Base-by-base conservation (phyloP, 2,797 vertebrate genomes). In the Cossypha dichroa region DNA sequence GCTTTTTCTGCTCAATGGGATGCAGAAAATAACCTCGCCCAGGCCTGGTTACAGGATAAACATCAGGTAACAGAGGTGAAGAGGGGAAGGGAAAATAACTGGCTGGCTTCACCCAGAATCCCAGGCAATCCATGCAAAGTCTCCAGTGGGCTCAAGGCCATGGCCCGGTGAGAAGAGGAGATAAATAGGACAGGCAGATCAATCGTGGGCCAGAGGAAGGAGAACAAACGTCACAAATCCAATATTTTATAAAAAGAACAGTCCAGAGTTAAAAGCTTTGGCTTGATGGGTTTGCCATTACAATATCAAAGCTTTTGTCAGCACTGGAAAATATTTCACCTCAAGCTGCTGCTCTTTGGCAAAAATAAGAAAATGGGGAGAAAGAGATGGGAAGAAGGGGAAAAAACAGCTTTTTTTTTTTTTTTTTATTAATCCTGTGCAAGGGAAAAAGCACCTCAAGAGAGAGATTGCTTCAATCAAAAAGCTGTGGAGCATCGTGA, bases 271-370 rank as follows among this genome's bases (percentile, higher is more conserved):
- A 94, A 98, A 97, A 97, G 95, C 94, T 87, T 87, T 90, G 84
- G 33, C 78, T 92, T 70, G 70, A 90, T 9, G 36, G 84, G 36
- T 70, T 88, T 58, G 64, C 84, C 89, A 95, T 95, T 89, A 58
- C 36, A 91, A 62, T 92, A 84, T 93, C 96, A 95, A 91, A 97
- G 91, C 95, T 95, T 56, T 48, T 92, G 93, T 95, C 95, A 97
- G 95, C 88, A 16, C 75, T 63, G 41, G 95, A 96, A 94, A 94
- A 93, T 97, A 90, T 95, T 96, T 97, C 95, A 97, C 94, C 96
- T 94, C 56, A 4, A 48, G 73, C 55, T 95, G 96, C 95, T 75
- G 86, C 75, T 97, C 94, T 85, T 83, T 84, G 95, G 95, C 87
- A 96, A 96, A 96, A 97, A 94, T 45, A 64, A 77, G 60, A 45